A percentile compares a stretch with the other conserved stretches of the same genome.
phyloP scores from a whole-genome alignment of 2,797 vertebrate genomes.

The Bradypodion ventrale region DNA sequence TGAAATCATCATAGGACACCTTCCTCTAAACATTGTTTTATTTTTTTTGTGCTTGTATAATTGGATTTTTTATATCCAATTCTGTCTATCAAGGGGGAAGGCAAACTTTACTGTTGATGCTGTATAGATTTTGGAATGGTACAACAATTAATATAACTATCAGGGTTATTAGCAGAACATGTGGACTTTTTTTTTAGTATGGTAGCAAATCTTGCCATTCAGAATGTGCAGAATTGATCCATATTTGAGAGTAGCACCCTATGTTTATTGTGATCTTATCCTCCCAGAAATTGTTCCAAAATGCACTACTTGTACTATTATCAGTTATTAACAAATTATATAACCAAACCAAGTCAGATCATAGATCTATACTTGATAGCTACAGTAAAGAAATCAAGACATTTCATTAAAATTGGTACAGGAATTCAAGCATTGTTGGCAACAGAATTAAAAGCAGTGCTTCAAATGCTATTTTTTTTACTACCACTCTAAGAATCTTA shows the following conservation, averaged over 20 bases:
- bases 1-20: no score
- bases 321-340: not conserved
- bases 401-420: not conserved
- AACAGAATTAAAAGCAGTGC: not conserved
- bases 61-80: not conserved
- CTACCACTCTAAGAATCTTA: not conserved
- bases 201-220: no score
- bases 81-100: not conserved
- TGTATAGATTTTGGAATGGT: no score
- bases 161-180: no score
- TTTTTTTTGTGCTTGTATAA: no score
- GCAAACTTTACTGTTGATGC: not conserved
- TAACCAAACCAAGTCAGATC: not conserved
- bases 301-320: not conserved
- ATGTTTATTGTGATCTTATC: no score
- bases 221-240: no score
- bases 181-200: no score
- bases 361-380: not conserved
- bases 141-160: no score
- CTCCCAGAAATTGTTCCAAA: no score
- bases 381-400: not conserved
- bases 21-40: not conserved
- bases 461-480: no score
- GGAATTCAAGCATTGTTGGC: not conserved
- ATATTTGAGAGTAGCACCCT: no score